phyloP scores from a whole-genome alignment of 2,797 vertebrate genomes.

The Ctenosaura bakeri region DNA sequence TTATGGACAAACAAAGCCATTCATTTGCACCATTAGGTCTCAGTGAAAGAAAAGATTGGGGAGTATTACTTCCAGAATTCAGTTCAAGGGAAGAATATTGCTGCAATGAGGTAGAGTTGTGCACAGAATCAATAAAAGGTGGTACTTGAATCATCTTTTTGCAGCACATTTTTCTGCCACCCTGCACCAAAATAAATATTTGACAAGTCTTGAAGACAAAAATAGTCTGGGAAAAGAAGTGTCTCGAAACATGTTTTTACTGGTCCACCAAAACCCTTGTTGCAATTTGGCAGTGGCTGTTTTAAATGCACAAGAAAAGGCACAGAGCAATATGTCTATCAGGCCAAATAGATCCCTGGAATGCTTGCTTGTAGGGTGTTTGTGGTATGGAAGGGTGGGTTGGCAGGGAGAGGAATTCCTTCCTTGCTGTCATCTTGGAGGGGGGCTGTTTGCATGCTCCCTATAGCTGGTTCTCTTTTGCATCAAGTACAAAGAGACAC shows the following conservation, averaged over 20 bases:
- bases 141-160: neutral
- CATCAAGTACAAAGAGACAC: slow-evolving; percentile 51
- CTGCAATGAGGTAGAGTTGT: neutral
- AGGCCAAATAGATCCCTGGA: slow-evolving; percentile 55
- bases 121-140: slow-evolving; percentile 2
- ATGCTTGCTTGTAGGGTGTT: slow-evolving; percentile 32
- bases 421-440: slow-evolving; percentile 34
- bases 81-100: neutral
- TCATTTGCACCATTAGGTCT: too few species aligned
- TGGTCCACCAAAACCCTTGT: neutral
- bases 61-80: neutral
- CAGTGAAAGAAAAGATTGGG: neutral
- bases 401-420: slow-evolving; percentile 39
- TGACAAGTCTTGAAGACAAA: slow-evolving; percentile 14
- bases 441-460: rapidly evolving
- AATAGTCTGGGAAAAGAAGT: slow-evolving; percentile 30
- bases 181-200: slow-evolving; percentile 20
- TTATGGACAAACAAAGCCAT: neutral
- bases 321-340: slow-evolving; percentile 32
- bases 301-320: slow-evolving; percentile 40
- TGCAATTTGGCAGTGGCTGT: slow-evolving; percentile 68
- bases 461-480: neutral
- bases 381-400: too few species aligned
- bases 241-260: slow-evolving; percentile 37
- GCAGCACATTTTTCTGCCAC: neutral